Percentiles rank a stretch among this genome's conserved stretches.
Evolutionary conservation across 2,797 vertebrate genomes (phyloP).

Genomic region (Loris lydekkerianus): DNA sequence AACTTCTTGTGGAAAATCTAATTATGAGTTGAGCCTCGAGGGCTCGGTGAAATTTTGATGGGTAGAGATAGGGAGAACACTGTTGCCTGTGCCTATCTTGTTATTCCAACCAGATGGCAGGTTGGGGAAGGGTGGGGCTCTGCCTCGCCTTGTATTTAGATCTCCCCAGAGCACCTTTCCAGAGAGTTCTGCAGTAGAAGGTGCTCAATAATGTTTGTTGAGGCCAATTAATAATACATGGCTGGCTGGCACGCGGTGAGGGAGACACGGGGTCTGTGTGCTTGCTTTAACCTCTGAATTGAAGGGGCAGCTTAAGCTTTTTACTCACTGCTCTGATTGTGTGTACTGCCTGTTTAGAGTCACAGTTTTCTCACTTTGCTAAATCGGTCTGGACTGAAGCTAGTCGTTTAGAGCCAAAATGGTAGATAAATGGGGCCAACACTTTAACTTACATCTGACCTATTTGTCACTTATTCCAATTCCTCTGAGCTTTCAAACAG

Average conservation of each 20-base stretch:
- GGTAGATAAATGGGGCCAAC: slow-evolving; percentile 47
- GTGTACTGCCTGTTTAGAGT: not conserved
- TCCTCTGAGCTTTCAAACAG: slow-evolving; percentile 33
- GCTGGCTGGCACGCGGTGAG: slow-evolving; percentile 39
- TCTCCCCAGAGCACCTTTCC: slow-evolving; percentile 49
- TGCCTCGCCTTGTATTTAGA: not conserved
- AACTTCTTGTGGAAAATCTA: slow-evolving; percentile 62
- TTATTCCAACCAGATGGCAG: slow-evolving; percentile 75
- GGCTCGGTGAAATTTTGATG: slow-evolving; percentile 69
- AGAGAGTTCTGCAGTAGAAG: slow-evolving; percentile 57
- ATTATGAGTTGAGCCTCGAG: slow-evolving; percentile 43
- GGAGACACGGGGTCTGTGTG: not conserved
- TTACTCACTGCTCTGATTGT: slow-evolving; percentile 23
- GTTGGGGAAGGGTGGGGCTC: slow-evolving; percentile 1
- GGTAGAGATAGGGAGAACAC: slow-evolving; percentile 7
- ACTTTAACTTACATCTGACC: slow-evolving; percentile 69
- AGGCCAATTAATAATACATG: slow-evolving; percentile 72
- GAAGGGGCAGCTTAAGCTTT: slow-evolving; percentile 43
- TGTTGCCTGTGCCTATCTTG: slow-evolving; percentile 40
- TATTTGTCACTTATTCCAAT: slow-evolving; percentile 54
- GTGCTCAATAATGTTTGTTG: slow-evolving; percentile 32
- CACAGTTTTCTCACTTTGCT: slow-evolving; percentile 47
- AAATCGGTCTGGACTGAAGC: slow-evolving; percentile 47
- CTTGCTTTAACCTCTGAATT: slow-evolving; percentile 64
- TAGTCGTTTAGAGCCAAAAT: slow-evolving; percentile 61